phyloP scores from a whole-genome alignment of 2,888 invertebrate species.

The Ellobium chinense region DNA sequence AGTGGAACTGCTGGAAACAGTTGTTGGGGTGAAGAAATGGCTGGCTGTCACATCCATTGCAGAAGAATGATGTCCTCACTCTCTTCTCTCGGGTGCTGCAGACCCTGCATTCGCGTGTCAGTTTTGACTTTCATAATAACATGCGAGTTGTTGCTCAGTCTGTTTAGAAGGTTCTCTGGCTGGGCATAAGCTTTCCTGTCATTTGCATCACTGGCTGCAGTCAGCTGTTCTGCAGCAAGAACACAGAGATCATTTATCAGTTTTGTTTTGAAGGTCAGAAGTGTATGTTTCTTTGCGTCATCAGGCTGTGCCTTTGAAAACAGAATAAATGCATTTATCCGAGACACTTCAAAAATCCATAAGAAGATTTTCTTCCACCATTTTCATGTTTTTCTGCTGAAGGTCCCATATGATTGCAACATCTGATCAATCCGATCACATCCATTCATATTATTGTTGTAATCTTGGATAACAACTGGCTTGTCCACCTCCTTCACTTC shows the following conservation, averaged over 20 bases:
- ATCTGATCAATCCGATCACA: not conserved
- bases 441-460: not conserved
- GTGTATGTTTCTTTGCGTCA: not conserved
- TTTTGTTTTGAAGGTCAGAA: not conserved
- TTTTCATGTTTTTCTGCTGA: not conserved
- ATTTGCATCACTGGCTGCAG: not conserved
- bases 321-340: not conserved
- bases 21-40: not conserved
- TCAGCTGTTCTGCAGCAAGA: not conserved
- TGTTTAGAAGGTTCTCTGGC: not conserved
- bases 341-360: not conserved
- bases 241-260: not conserved
- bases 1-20: too few relatives aligned
- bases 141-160: not conserved
- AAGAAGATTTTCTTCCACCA: conserved; percentile 2
- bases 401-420: not conserved
- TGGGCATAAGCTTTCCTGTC: not conserved
- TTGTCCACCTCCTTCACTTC: not conserved
- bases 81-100: not conserved
- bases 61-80: not conserved
- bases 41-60: not conserved
- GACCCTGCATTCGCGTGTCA: not conserved
- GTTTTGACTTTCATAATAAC: not conserved
- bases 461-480: not conserved
- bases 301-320: not conserved